These are phyloP conservation scores for Coleophora deauratella DNA, from an alignment of 2,888 invertebrate species.

Conservation along the genomic window DNA sequence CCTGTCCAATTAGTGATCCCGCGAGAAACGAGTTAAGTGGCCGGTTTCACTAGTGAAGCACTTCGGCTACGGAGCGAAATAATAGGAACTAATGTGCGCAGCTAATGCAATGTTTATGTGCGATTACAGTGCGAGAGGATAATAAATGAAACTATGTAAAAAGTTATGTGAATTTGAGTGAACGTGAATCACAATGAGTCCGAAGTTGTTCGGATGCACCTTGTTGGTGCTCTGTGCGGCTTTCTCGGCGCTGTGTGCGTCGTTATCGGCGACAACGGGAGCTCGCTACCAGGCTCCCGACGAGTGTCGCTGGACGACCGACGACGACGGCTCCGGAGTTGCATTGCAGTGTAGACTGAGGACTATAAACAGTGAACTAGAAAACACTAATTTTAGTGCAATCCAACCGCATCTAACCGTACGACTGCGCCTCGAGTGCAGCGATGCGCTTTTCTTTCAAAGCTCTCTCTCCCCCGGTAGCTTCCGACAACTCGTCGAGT, in stretches of 20 bases:
- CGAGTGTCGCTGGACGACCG: conserved; percentile 86
- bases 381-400: conserved; percentile 87
- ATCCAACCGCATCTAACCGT: conserved; percentile 88
- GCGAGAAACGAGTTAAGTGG: conserved; percentile 72
- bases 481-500: conserved; percentile 82
- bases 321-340: conserved; percentile 78
- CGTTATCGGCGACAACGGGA: conserved; percentile 62
- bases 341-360: conserved; percentile 82
- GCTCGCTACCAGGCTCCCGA: conserved; percentile 86
- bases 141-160: conserved; percentile 60
- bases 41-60: conserved; percentile 60
- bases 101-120: conserved; percentile 47
- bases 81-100: conserved; percentile 50
- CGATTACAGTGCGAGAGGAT: conserved; percentile 50
- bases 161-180: conserved; percentile 47
- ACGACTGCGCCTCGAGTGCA: conserved; percentile 83
- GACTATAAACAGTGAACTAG: conserved; percentile 86
- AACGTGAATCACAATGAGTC: conserved; percentile 52
- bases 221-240: conserved; percentile 57
- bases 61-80: conserved; percentile 39
- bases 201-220: conserved; percentile 52
- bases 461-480: conserved; percentile 85
- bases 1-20: conserved; percentile 69
- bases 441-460: conserved; percentile 86
- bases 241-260: conserved; percentile 56